phyloP scores from a whole-genome alignment of 2,888 invertebrate genomes.

The Machimus atricapillus region DNA sequence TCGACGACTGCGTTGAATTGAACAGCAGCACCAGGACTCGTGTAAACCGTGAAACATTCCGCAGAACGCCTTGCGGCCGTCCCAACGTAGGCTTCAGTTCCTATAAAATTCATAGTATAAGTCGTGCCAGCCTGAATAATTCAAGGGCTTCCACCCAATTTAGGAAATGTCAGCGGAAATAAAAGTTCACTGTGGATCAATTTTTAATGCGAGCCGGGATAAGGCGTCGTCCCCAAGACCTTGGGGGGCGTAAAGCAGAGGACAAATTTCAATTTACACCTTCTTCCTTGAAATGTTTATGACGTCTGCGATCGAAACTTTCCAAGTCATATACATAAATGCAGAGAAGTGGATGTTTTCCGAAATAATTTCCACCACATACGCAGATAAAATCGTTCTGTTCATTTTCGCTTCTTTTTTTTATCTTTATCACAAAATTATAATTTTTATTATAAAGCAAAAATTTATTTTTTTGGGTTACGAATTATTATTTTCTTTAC shows the following conservation, averaged over 20 bases:
- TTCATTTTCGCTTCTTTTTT: background rate
- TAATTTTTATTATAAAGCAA: background rate
- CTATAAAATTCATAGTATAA: slow-evolving; percentile 30
- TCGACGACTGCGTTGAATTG: background rate
- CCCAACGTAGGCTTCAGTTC: background rate
- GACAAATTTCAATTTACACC: slow-evolving; percentile 38
- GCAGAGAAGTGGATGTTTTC: background rate
- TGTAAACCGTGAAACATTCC: background rate
- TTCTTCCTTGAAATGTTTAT: slow-evolving; percentile 33
- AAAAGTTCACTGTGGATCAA: slow-evolving; percentile 38
- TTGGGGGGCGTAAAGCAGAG: background rate
- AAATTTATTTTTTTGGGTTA: too few species aligned
- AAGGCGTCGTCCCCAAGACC: background rate
- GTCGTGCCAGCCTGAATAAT: slow-evolving; percentile 27
- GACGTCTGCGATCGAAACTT: slow-evolving; percentile 23
- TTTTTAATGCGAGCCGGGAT: slow-evolving; percentile 33
- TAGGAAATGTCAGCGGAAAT: slow-evolving; percentile 43
- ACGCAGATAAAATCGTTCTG: background rate
- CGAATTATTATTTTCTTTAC: background rate
- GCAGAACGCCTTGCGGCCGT: background rate
- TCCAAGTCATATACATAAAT: background rate
- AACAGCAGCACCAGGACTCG: background rate
- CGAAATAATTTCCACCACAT: background rate
- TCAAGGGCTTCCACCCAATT: slow-evolving; percentile 42
- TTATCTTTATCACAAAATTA: background rate